Conservation (phyloP, 1,140 invertebrate genomes). For the Nilaparvata lugens region DNA sequence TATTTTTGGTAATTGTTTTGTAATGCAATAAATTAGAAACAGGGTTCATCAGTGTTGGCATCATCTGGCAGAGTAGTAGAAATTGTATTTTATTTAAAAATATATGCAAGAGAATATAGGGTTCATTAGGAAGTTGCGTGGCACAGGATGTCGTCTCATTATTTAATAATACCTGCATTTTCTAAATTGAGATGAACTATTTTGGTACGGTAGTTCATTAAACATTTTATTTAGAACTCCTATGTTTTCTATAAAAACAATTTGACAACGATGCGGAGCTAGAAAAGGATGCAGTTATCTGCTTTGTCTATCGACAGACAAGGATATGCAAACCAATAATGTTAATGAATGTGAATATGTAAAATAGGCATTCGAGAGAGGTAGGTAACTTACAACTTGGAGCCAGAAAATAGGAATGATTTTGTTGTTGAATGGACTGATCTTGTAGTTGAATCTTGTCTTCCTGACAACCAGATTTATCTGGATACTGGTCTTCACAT, state of each 20-base stretch:
- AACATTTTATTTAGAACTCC: not conserved
- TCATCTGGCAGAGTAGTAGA: too few relatives aligned
- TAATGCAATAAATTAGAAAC: too few relatives aligned
- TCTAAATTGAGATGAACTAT: not conserved
- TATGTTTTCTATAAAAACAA: not conserved
- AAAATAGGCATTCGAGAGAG: not conserved
- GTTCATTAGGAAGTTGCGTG: too few relatives aligned
- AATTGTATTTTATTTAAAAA: too few relatives aligned
- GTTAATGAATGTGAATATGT: not conserved
- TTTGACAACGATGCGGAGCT: too few relatives aligned
- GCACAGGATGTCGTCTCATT: too few relatives aligned
- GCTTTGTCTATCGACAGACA: too few relatives aligned
- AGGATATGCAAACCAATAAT: not conserved
- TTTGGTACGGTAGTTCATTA: not conserved
- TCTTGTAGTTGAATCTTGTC: conserved; percentile 42
- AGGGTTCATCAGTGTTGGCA: too few relatives aligned
- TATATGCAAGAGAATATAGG: too few relatives aligned
- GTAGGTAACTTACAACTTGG: conserved; percentile 43
- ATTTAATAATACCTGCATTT: not conserved
- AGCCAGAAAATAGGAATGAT: conserved; percentile 55
- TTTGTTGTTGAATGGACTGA: conserved; percentile 46
- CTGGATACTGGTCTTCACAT: conserved; percentile 49
- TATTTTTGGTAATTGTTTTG: too few relatives aligned
- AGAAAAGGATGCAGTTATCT: too few relatives aligned
- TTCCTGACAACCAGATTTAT: conserved; percentile 53